Evolutionary conservation across 2,113 vertebrate species (phyloP).

Genomic region (Falcunculus frontatus): DNA sequence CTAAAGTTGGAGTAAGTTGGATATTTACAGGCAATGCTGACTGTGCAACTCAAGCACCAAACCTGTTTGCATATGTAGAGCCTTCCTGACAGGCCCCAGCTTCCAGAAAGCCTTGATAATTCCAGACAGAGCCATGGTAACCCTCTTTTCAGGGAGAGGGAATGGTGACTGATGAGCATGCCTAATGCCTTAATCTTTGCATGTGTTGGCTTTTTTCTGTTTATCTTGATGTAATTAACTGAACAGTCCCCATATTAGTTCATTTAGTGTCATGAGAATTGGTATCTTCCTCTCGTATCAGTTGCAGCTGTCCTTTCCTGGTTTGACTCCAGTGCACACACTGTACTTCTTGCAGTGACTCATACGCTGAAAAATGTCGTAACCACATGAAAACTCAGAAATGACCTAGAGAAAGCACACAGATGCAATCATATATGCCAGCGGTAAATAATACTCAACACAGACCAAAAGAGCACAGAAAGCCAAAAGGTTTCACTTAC

Average conservation of each 20-base stretch:
- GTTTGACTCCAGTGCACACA: neutral
- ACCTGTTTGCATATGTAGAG: accelerated
- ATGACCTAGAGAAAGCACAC: neutral
- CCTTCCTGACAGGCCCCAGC: accelerated
- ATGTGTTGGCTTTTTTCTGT: neutral
- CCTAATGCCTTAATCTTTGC: neutral
- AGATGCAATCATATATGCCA: neutral
- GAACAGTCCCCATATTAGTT: conserved; percentile 16
- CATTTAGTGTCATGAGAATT: conserved; percentile 48
- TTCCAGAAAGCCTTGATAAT: neutral
- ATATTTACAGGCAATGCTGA: neutral
- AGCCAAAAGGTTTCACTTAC: neutral
- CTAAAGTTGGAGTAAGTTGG: neutral
- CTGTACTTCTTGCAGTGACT: conserved; percentile 19
- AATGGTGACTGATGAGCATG: neutral
- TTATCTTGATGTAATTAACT: conserved; percentile 38
- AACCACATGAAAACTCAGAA: conserved; percentile 27
- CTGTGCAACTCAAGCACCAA: neutral
- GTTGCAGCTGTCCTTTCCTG: conserved; percentile 21
- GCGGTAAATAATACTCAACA: neutral
- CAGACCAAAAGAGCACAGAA: neutral
- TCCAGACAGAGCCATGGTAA: neutral
- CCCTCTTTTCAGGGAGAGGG: neutral
- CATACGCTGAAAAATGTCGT: neutral
- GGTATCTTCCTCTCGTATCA: conserved; percentile 1